Percentiles rank a stretch among this genome's conserved stretches.
Evolutionary conservation across 2,888 invertebrate genomes (phyloP).

Genomic region (Blastobasis adustella): DNA sequence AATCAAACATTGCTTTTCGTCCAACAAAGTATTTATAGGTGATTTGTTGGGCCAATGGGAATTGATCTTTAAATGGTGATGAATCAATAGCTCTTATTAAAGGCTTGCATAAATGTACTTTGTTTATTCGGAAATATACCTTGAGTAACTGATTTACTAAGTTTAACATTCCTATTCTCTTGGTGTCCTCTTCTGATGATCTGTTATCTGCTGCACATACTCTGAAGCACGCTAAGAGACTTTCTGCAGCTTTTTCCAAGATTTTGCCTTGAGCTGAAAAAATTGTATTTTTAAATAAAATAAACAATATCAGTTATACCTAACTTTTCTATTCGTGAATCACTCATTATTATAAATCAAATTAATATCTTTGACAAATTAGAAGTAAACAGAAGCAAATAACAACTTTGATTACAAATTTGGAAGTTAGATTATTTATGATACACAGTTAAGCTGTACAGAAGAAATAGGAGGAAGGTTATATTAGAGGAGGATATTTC

Average conservation of each 20-base stretch:
- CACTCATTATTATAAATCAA: background rate
- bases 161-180: slow-evolving; percentile 96
- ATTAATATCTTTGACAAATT: background rate
- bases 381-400: no score
- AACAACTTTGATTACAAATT: no score
- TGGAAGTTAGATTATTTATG: no score
- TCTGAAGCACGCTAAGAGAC: slow-evolving; percentile 93
- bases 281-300: background rate
- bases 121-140: slow-evolving; percentile 93
- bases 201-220: slow-evolving; percentile 96
- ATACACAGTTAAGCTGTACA: no score
- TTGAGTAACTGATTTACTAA: slow-evolving; percentile 98
- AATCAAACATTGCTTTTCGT: slow-evolving; percentile 98
- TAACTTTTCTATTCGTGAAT: background rate
- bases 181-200: slow-evolving; percentile 92
- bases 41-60: slow-evolving; percentile 93
- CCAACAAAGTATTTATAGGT: slow-evolving; percentile 98
- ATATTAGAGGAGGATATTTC: no score
- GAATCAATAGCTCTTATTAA: slow-evolving; percentile 97
- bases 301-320: background rate
- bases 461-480: no score
- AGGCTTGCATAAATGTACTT: slow-evolving; percentile 92
- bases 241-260: slow-evolving; percentile 94
- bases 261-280: slow-evolving; percentile 78
- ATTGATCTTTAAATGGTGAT: slow-evolving; percentile 90